Percentiles rank a stretch among this genome's conserved stretches.
phyloP scores from a whole-genome alignment of 37 sponge, comb jelly and placozoan genomes.

The Corticium candelabrum region DNA sequence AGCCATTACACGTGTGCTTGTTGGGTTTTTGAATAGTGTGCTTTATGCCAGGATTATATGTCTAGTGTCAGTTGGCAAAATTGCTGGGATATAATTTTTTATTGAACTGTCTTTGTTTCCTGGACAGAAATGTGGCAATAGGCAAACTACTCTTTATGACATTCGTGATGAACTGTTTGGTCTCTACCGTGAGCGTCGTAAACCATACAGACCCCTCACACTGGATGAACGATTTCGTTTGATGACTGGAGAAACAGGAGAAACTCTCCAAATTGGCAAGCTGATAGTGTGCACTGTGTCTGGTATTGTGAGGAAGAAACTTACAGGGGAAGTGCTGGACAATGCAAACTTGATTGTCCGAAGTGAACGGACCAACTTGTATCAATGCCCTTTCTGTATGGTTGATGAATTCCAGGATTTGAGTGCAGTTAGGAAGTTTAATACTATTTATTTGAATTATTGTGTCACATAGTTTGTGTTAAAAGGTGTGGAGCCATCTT shows the following conservation, averaged over 20 bases:
- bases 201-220: conserved; percentile 31
- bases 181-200: conserved; percentile 69
- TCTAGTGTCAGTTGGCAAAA: no score
- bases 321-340: conserved; percentile 58
- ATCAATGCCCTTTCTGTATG: conserved; percentile 93
- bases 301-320: conserved; percentile 71
- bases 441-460: neutral
- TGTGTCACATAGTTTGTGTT: neutral
- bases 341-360: conserved; percentile 62
- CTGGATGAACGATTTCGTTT: conserved; percentile 75
- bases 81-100: no score
- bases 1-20: no score
- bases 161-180: conserved; percentile 83
- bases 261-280: neutral
- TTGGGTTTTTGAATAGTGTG: no score
- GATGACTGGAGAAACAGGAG: conserved; percentile 51
- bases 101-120: neutral
- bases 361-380: conserved; percentile 50
- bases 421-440: conserved; percentile 26
- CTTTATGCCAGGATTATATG: no score
- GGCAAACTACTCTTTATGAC: conserved; percentile 84
- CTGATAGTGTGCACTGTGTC: conserved; percentile 57
- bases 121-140: conserved; percentile 71
- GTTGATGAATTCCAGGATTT: conserved; percentile 57
- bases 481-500: conserved; percentile 88